Percentiles rank a stretch among this genome's conserved stretches.
phyloP scores from a whole-genome alignment of 1,140 invertebrate species.

The Drosophila aff. region DNA sequence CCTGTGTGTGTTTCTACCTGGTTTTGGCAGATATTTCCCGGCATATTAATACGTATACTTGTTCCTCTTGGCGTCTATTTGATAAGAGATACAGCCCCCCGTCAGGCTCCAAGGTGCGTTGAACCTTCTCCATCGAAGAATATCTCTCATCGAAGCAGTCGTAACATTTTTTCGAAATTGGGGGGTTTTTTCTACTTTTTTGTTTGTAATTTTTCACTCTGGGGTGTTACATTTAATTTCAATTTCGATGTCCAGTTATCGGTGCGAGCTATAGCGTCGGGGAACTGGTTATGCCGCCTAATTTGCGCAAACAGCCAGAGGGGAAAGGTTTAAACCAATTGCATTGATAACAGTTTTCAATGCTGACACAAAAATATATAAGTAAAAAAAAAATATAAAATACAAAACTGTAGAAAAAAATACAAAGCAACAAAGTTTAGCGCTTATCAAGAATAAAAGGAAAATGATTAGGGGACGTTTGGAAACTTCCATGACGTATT shows the following conservation, averaged over 20 bases:
- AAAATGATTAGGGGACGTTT: background rate
- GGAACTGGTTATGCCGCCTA: constrained; percentile 14
- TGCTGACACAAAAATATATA: background rate
- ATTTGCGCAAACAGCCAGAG: background rate
- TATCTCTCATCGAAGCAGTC: background rate
- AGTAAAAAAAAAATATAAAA: background rate
- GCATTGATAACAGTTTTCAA: constrained; percentile 17
- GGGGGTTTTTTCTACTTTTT: background rate
- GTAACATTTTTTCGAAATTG: background rate
- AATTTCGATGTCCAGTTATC: constrained; percentile 17
- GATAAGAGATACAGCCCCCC: constrained; percentile 11
- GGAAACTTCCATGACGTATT: constrained; percentile 6
- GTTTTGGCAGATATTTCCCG: constrained; percentile 20
- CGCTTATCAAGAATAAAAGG: constrained; percentile 6
- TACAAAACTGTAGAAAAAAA: background rate
- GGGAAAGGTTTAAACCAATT: background rate
- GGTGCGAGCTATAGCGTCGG: background rate
- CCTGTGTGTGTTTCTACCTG: background rate
- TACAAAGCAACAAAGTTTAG: background rate
- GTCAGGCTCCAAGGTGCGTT: constrained; percentile 3
- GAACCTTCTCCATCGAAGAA: constrained; percentile 18
- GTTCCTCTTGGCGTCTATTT: constrained; percentile 2
- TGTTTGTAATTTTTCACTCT: constrained; percentile 16
- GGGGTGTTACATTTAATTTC: background rate
- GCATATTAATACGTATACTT: background rate